A percentile compares a stretch with the other conserved stretches of the same genome.
phyloP scores from a whole-genome alignment of 2,888 invertebrate species.

The Mesorhabditis sp. region DNA sequence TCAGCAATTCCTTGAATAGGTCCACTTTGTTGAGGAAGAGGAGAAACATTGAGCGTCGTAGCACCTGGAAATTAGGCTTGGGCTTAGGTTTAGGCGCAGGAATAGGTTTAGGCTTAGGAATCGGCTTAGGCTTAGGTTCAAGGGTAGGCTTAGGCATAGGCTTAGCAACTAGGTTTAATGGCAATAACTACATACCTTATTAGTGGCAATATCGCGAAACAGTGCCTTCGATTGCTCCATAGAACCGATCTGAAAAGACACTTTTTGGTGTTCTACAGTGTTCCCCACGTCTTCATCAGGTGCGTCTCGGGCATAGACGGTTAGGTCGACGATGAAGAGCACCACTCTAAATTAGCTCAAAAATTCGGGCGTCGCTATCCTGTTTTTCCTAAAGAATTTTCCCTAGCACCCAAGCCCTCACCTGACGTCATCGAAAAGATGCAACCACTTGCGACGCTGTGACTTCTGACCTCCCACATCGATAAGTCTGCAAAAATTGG shows the following conservation, averaged over 20 bases:
- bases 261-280: too few species aligned
- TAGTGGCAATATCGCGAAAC: too few species aligned
- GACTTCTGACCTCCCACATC: conserved; percentile 36
- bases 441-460: conserved; percentile 30
- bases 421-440: conserved; percentile 28
- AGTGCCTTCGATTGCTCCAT: too few species aligned
- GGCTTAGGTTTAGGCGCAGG: too few species aligned
- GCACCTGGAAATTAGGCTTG: not conserved
- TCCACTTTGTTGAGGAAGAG: conserved; percentile 28
- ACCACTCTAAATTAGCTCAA: conserved; percentile 9
- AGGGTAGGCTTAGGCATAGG: too few species aligned
- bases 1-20: conserved; percentile 19
- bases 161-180: too few species aligned
- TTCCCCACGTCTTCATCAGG: too few species aligned
- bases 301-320: conserved; percentile 13
- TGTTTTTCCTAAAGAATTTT: conserved; percentile 9
- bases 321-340: conserved; percentile 23
- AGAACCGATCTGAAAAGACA: too few species aligned
- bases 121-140: too few species aligned
- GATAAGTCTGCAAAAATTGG: conserved; percentile 12
- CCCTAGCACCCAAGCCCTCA: not conserved
- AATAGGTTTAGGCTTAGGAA: too few species aligned
- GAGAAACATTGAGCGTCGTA: conserved; percentile 19
- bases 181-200: too few species aligned
- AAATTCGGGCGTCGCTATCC: too few species aligned